These are phyloP conservation scores for Drosophila subsilvestris DNA, from an alignment of 2,888 invertebrate genomes.

Conservation along the genomic window DNA sequence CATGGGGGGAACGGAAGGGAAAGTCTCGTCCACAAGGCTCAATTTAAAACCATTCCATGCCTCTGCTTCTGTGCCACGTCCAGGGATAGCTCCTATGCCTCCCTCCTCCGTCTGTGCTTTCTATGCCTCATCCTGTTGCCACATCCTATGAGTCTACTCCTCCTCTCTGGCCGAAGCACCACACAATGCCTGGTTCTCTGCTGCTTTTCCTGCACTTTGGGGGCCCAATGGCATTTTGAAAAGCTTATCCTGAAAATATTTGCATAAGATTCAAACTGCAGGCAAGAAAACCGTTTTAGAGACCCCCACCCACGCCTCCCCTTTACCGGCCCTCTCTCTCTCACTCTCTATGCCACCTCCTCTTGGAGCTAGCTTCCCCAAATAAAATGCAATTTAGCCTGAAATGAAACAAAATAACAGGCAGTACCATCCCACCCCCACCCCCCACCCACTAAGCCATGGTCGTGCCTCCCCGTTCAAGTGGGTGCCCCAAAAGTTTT, in stretches of 20 bases:
- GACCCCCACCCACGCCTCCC: neutral
- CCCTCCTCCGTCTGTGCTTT: constrained; percentile 8
- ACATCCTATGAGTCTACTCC: neutral
- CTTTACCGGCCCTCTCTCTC: neutral
- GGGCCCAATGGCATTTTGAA: constrained; percentile 57
- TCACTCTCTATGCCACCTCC: neutral
- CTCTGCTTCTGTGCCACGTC: constrained; percentile 2
- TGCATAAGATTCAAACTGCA: constrained; percentile 77
- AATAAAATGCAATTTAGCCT: constrained; percentile 55
- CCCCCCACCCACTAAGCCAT: neutral
- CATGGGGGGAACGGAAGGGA: constrained; percentile 11
- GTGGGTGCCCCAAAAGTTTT: constrained; percentile 53
- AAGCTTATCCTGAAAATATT: constrained; percentile 74
- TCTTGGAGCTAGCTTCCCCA: constrained; percentile 1
- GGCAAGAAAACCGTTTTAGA: constrained; percentile 53
- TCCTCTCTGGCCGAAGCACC: neutral
- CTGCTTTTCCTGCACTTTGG: constrained; percentile 10
- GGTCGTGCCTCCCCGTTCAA: neutral
- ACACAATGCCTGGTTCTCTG: constrained; percentile 32
- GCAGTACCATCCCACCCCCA: constrained; percentile 3
- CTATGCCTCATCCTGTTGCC: neutral
- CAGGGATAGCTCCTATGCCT: neutral
- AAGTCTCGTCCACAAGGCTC: constrained; percentile 58
- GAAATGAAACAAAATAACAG: constrained; percentile 66
- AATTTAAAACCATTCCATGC: constrained; percentile 55